Evolutionary conservation across 1,140 invertebrate species (phyloP).

Genomic region (Daktulosphaira vitifoliae): DNA sequence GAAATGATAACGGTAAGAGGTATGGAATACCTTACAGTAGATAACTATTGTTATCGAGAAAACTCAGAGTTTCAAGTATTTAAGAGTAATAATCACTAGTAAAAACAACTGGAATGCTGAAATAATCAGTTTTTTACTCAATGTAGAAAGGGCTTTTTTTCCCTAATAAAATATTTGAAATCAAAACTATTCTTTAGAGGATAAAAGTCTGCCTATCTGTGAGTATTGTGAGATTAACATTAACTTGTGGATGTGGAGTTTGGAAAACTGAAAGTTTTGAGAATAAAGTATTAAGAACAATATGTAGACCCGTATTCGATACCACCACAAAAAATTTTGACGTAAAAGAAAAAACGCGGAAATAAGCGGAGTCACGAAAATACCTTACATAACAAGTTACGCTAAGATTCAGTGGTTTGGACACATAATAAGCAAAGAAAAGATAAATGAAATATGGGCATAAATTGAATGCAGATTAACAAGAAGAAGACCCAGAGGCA

Average conservation of each 20-base stretch:
- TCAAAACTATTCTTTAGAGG: not conserved
- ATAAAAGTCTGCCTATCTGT: not conserved
- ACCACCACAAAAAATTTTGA: no score
- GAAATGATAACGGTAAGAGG: not conserved
- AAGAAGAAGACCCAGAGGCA: no score
- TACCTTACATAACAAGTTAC: no score
- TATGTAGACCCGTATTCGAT: no score
- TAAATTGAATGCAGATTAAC: no score
- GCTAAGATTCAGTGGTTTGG: no score
- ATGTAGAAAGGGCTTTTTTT: constrained; percentile 4
- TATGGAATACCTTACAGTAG: not conserved
- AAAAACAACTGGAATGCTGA: not conserved
- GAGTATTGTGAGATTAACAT: not conserved
- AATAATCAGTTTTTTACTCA: not conserved
- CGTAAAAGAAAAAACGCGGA: no score
- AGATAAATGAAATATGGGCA: no score
- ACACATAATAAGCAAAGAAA: no score
- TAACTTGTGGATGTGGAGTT: not conserved
- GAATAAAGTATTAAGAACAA: not conserved
- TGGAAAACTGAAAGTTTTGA: not conserved
- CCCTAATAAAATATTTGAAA: constrained; percentile 1
- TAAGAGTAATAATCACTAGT: not conserved
- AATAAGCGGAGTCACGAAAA: no score
- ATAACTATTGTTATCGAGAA: constrained; percentile 1
- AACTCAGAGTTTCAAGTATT: not conserved